These are phyloP conservation scores for Tadarida brasiliensis DNA, from an alignment of 2,797 vertebrate genomes.

Conservation along the genomic window DNA sequence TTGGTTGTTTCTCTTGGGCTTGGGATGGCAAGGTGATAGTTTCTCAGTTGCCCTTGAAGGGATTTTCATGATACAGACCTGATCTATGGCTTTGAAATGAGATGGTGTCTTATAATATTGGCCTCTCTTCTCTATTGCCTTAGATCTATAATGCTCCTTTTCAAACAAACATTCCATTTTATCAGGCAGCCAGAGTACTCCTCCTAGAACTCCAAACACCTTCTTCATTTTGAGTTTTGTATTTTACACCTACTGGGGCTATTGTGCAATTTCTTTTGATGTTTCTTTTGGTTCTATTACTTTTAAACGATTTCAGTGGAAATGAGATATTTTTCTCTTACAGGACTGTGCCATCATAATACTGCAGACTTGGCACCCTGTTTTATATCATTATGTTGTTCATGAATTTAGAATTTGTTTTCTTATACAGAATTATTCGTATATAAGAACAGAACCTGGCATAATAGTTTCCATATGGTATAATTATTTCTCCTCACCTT, in stretches of 20 bases:
- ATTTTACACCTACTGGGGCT: neutral
- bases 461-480: neutral
- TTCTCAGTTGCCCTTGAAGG: neutral
- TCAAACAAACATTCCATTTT: constrained; percentile 2
- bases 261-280: neutral
- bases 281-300: neutral
- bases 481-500: constrained; percentile 60
- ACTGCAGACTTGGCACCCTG: neutral
- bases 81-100: neutral
- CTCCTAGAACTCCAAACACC: neutral
- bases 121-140: neutral
- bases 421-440: neutral
- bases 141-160: neutral
- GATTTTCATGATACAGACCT: neutral
- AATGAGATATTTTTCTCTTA: neutral
- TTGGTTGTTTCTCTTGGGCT: neutral
- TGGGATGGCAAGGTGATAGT: neutral
- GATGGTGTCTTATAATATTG: neutral
- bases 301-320: constrained; percentile 20
- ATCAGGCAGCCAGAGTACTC: neutral
- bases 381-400: constrained; percentile 53
- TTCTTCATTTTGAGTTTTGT: constrained; percentile 20
- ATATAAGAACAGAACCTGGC: neutral
- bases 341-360: neutral
- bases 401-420: neutral